Percentiles rank a stretch among this genome's conserved stretches.
These are phyloP conservation scores for Limnephilus lunatus DNA, from an alignment of 2,888 invertebrate genomes.

Conservation along the genomic window DNA sequence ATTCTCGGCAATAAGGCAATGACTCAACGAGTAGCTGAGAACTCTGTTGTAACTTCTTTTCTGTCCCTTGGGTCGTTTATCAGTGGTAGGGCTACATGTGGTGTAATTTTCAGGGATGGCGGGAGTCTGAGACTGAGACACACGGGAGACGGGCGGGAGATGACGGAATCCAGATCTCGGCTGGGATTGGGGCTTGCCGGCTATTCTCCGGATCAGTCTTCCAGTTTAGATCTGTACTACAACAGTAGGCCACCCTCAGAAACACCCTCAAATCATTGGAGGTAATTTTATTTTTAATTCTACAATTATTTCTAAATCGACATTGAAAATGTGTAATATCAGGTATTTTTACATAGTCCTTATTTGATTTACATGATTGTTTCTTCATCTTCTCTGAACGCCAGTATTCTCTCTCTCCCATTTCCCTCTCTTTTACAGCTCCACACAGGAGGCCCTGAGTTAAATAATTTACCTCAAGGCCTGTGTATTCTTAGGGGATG, in stretches of 20 bases:
- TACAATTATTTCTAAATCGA: not conserved
- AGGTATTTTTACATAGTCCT: not conserved
- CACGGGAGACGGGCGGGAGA: slow-evolving; percentile 88
- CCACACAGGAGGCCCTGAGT: too few species aligned
- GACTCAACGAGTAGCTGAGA: not conserved
- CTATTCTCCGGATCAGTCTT: slow-evolving; percentile 82
- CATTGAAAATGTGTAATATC: not conserved
- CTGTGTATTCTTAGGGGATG: too few species aligned
- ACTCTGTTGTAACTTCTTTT: not conserved
- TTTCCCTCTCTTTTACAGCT: too few species aligned
- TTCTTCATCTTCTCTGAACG: too few species aligned
- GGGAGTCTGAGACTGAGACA: slow-evolving; percentile 76
- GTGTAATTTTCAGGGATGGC: slow-evolving; percentile 72
- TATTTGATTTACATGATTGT: too few species aligned
- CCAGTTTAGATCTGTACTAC: slow-evolving; percentile 86
- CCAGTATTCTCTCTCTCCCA: too few species aligned
- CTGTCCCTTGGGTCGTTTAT: not conserved
- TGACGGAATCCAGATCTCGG: slow-evolving; percentile 85
- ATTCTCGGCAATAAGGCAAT: not conserved
- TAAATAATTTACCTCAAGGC: too few species aligned
- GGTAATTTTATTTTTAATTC: slow-evolving; percentile 69
- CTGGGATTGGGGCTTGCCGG: slow-evolving; percentile 84
- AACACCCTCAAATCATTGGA: slow-evolving; percentile 77
- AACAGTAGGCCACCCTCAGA: slow-evolving; percentile 85
- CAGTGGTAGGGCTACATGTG: not conserved